These are phyloP conservation scores for Apis cerana DNA, from an alignment of 1,140 invertebrate species.

Conservation along the genomic window DNA sequence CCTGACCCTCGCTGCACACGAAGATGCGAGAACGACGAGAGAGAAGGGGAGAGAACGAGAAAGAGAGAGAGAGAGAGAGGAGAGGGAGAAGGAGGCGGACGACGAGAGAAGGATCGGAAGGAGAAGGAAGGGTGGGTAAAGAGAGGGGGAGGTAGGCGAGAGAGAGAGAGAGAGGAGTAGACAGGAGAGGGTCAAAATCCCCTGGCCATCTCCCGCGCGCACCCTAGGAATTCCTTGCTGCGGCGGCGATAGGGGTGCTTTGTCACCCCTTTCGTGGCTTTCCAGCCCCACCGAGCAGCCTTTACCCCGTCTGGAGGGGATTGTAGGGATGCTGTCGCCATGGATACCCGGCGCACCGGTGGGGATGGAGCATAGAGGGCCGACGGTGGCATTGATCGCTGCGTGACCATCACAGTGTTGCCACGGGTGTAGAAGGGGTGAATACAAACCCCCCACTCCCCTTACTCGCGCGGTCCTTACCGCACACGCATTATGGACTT, in stretches of 20 bases:
- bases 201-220: slow-evolving; percentile 56
- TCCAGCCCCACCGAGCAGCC: slow-evolving; percentile 67
- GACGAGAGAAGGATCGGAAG: slow-evolving; percentile 11
- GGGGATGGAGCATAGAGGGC: slow-evolving; percentile 69
- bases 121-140: slow-evolving; percentile 1
- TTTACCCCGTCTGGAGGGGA: slow-evolving; percentile 54
- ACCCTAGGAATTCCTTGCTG: slow-evolving; percentile 69
- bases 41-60: background rate
- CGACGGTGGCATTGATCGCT: slow-evolving; percentile 80
- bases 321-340: slow-evolving; percentile 77
- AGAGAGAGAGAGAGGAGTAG: slow-evolving; percentile 11
- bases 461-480: slow-evolving; percentile 40
- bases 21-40: slow-evolving; percentile 46
- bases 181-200: slow-evolving; percentile 64
- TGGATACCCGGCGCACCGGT: slow-evolving; percentile 67
- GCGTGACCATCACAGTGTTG: slow-evolving; percentile 72
- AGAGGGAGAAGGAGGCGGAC: slow-evolving; percentile 5
- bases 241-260: slow-evolving; percentile 54
- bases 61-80: slow-evolving; percentile 31
- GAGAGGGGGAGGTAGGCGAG: slow-evolving; percentile 3
- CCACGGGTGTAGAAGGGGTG: slow-evolving; percentile 74
- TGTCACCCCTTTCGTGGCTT: slow-evolving; percentile 68
- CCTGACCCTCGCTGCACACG: slow-evolving; percentile 56
- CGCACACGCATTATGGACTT: slow-evolving; percentile 70
- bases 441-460: slow-evolving; percentile 68